phyloP scores from a whole-genome alignment of 2,797 vertebrate genomes.

The Microtus obscurus region DNA sequence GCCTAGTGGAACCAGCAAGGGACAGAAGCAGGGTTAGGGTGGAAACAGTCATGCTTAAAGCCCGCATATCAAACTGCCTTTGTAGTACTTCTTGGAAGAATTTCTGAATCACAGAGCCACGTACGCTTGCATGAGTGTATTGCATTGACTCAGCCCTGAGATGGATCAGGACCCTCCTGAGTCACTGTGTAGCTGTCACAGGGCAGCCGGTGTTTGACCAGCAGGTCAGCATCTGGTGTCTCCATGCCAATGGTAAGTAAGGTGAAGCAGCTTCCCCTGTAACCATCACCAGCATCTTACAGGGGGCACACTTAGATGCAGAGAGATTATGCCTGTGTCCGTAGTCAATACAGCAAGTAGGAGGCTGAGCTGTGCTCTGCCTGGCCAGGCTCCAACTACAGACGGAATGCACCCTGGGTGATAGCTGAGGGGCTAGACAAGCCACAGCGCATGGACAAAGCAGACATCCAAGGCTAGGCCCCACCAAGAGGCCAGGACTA shows the following conservation, averaged over 20 bases:
- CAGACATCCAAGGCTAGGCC: background rate
- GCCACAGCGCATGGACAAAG: background rate
- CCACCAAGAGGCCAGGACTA: background rate
- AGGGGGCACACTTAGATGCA: background rate
- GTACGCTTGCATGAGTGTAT: background rate
- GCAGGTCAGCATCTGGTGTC: background rate
- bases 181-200: background rate
- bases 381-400: fast-evolving
- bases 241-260: background rate
- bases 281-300: background rate
- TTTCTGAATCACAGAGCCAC: background rate
- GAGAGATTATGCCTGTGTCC: background rate
- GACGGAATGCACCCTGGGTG: background rate
- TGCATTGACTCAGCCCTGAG: background rate
- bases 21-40: background rate
- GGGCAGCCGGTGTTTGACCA: background rate
- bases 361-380: background rate
- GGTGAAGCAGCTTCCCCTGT: background rate
- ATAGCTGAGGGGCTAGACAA: background rate
- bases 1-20: background rate
- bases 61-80: background rate
- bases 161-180: background rate
- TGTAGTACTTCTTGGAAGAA: background rate
- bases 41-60: background rate
- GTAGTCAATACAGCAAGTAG: background rate